Base-by-base conservation (phyloP, 2,797 vertebrate genomes). In the Neosilurus hyrtlii region DNA sequence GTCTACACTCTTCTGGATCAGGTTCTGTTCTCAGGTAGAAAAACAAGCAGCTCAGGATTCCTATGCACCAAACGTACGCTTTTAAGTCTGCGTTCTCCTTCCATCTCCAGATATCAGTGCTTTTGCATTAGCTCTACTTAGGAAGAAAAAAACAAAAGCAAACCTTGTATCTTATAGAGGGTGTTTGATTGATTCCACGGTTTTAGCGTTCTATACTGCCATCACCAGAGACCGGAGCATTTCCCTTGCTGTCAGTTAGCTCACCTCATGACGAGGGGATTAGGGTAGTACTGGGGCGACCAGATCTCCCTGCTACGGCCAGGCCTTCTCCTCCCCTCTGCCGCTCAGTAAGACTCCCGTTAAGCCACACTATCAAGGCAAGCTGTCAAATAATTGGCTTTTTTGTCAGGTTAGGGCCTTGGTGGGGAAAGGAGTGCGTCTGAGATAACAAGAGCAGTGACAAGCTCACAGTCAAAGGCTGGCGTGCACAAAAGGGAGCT, bases 391-490 rank as follows among this genome's bases (percentile, higher is more conserved):
- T 94, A 94, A 95, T 94, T 94, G 93, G 90, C 92, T 91, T 85
- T 84, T 91, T 84, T 80, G 79, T 75, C 79, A 87, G 79, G 79
- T 87, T 85, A 85, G 83, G 91, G 92, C 89, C 51, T 88, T 87
- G 87, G 82, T 86, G 76, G 86, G 89, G 86, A 92, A 84, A 87
- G 83, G 81, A 88, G 91, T 92, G 91, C 89, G 89, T 89, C 90
- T 85, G 89, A 92, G 94, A 95, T 94, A 94, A 95, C 94, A 93
- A 92, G 91, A 92, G 89, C 90, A 88, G 92, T 92, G 91, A 94
- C 89, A 88, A 94, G 93, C 93, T 91, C 91, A 89, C 88, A 85
- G 93, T 94, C 91, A 89, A 92, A 93, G 93, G 87, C 88, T 85
- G 81, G 92, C 62, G 72, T 89, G 80, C 82, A 88, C 86, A 94